Evolutionary conservation across 64 coral and sea anemone species (phyloP), one percentile per base, ranked within the genome.

Genomic region (Actinia equina): DNA sequence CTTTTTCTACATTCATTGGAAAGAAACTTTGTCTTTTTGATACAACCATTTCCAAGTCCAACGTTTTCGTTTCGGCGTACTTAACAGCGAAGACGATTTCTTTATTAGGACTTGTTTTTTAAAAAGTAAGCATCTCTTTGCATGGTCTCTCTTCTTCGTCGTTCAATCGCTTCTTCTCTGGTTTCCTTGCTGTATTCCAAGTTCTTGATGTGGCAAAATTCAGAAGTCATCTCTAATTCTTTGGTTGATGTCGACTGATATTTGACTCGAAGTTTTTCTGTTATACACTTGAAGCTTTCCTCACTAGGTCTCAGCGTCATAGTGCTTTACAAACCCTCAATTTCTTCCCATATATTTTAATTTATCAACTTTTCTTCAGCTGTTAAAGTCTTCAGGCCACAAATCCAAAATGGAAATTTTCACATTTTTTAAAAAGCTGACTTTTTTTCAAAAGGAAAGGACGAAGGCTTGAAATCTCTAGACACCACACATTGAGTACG

Each of bases 51-150:
- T 4, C 49, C 44, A 0, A 89, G 80, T 67, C 88, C 63, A 12
- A 58, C 51, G 62, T 89, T 84, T 89, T 89, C 30, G 84, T 89
- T 84, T 89, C 84, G 45, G 88, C 88, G 64, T 54, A 83, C 77
- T 89, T 89, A 13, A 83, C 88, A 17, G 88, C 88, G 52, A 89
- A 89, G 17, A 83, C 88, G 71, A 84, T 22, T 76, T 89, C 80
- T 84, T 83, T 83, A 23, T 89, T 89, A 12, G 88, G 80, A 76
- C 88, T 49, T 10, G 76, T 74, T 11, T 57, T 57, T 84, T 19
- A 89, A 76, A 58, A 89, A 53, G 22, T 89, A 77, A 22, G 82
- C 80, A 44, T 89, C 82, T 37, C 88, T 51, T 51, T 84, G 88
- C 52, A 89, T 25, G 9, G 23, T 46, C 44, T 89, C 88, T 71